Base-by-base conservation (phyloP, 2,888 invertebrate genomes). In the Cacoxenus indagator region DNA sequence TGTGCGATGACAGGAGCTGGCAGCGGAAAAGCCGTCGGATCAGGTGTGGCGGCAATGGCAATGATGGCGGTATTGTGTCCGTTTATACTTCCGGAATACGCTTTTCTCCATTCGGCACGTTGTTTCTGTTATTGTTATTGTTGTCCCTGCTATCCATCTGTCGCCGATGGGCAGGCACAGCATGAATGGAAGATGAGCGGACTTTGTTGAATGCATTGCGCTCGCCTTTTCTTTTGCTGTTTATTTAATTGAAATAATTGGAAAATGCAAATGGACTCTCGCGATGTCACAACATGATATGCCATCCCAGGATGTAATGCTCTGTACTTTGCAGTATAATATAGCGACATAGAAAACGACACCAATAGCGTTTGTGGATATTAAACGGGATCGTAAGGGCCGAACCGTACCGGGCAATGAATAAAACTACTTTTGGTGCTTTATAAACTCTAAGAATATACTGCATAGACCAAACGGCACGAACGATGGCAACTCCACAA, bases 201-300 rank as follows among this genome's bases (percentile, higher is more conserved):
- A 4, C 2, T 37, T 37, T 8, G 37, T 37, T 37, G 37, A 14
- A 37, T 14, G 37, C 37, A 14, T 37, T 62, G 22, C 17, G 61
- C 22, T 61, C 9, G 19, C 22, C 19, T 19, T 19, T 19, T 64
- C 76, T 74, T 81, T 81, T 11, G 37, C 37, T 78, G 77, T 82
- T 78, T 72, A 75, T 82, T 80, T 80, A 80, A 80, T 80, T 80
- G 82, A 82, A 80, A 80, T 80, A 82, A 80, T 80, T 82, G 80
- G 76, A 76, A 81, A 81, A 80, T 82, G 82, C 78, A 80, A 80
- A 82, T 74, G 77, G 73, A 75, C 78, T 24, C 4, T 5, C 11
- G 68, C 73, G 65, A 17, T 19, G 62, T 24, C 17, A 22, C 45
- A n/a, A 22, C 22, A 4, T 22, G 22, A 24, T 55, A 37, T 24